Percentiles rank a stretch among this genome's conserved stretches.
Evolutionary conservation across 2,113 vertebrate species (phyloP).

Genomic region (Excalfactoria chinensis): DNA sequence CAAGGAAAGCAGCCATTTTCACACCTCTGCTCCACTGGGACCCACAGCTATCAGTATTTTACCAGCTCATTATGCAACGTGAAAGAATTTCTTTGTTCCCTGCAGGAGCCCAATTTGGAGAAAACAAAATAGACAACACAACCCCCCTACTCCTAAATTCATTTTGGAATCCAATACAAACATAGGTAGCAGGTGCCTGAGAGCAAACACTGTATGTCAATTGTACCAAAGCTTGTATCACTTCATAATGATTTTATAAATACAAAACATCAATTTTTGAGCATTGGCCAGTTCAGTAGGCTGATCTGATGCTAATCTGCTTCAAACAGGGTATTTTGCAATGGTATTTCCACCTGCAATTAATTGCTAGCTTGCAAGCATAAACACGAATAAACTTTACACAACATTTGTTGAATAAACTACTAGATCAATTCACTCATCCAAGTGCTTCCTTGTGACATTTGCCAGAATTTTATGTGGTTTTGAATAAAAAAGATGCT

Average conservation of each 20-base stretch:
- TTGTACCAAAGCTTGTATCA: not conserved
- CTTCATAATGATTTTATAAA: not conserved
- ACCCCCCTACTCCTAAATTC: not conserved
- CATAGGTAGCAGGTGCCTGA: not conserved
- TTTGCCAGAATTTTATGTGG: not conserved
- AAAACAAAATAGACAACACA: not conserved
- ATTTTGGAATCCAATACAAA: not conserved
- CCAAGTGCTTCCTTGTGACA: not conserved
- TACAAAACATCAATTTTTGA: not conserved
- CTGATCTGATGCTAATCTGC: not conserved
- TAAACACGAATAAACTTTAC: not conserved
- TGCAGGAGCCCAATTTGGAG: not conserved
- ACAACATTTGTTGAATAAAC: not conserved
- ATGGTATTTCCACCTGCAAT: not conserved
- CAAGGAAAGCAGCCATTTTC: not conserved
- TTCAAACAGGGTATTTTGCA: not conserved
- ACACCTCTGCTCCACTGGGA: not conserved
- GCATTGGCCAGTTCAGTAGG: not conserved
- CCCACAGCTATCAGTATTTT: not conserved
- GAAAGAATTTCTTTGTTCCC: not conserved
- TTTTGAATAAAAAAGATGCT: slow-evolving; percentile 16
- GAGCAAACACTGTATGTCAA: not conserved
- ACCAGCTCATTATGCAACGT: not conserved
- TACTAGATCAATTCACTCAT: not conserved
- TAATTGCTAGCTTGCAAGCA: not conserved